Evolutionary conservation across 2,797 vertebrate species (phyloP).

Genomic region (Anguilla pacifica): DNA sequence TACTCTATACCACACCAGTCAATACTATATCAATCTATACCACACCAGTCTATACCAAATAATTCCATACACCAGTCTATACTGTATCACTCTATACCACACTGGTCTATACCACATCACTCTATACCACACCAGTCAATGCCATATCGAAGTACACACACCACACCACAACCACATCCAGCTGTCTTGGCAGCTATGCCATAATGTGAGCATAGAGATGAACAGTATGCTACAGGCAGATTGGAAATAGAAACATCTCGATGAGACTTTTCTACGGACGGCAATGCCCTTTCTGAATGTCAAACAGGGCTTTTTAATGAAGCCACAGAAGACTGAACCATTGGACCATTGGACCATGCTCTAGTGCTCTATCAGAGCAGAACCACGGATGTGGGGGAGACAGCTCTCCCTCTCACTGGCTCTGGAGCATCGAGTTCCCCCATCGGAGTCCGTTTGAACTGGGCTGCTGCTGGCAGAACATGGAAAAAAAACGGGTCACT

Average conservation of each 20-base stretch:
- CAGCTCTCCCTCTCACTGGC: neutral
- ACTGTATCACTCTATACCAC: too few species aligned
- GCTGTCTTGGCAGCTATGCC: too few species aligned
- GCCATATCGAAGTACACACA: too few species aligned
- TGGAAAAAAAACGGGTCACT: neutral
- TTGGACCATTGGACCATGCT: neutral
- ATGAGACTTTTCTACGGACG: neutral
- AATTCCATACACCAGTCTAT: too few species aligned
- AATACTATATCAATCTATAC: neutral
- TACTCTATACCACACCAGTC: neutral
- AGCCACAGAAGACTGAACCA: neutral
- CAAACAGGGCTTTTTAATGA: neutral
- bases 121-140: too few species aligned
- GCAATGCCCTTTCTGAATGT: neutral
- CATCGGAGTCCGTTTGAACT: neutral
- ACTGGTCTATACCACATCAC: too few species aligned
- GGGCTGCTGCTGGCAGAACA: neutral
- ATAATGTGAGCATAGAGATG: neutral
- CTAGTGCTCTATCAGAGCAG: neutral
- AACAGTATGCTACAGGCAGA: neutral
- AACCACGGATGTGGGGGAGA: neutral
- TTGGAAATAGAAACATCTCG: neutral
- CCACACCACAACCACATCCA: too few species aligned
- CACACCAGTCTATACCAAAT: too few species aligned
- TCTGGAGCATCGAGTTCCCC: neutral